phyloP scores from a whole-genome alignment of 2,797 vertebrate species.

The Varecia variegata region DNA sequence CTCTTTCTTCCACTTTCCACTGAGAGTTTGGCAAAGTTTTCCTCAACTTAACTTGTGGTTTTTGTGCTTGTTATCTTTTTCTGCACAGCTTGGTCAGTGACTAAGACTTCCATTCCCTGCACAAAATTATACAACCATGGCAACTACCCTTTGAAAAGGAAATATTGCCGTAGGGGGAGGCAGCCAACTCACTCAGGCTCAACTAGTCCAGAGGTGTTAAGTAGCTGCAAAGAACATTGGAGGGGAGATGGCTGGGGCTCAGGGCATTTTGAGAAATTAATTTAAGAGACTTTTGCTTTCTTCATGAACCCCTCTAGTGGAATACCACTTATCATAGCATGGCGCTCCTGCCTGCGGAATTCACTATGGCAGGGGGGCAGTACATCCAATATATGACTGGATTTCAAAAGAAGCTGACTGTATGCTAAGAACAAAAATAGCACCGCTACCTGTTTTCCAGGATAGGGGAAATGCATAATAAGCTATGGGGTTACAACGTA shows the following conservation, averaged over 20 bases:
- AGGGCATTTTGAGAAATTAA: constrained; percentile 66
- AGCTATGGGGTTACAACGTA: constrained; percentile 1
- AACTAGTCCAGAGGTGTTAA: neutral
- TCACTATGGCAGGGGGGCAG: constrained; percentile 16
- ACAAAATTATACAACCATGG: constrained; percentile 58
- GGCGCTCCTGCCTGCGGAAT: constrained; percentile 37
- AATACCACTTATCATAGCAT: constrained; percentile 47
- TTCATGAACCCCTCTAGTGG: constrained; percentile 39
- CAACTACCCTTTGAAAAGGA: constrained; percentile 62
- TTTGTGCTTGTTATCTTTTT: constrained; percentile 61
- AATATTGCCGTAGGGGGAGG: constrained; percentile 53
- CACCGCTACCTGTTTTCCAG: neutral
- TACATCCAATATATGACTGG: neutral
- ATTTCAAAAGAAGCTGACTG: constrained; percentile 40
- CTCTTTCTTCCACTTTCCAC: constrained; percentile 18
- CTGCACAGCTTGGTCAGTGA: constrained; percentile 63
- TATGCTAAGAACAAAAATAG: constrained; percentile 3
- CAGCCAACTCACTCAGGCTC: constrained; percentile 25
- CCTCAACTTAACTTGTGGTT: neutral
- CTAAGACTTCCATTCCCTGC: constrained; percentile 22
- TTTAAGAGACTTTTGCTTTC: constrained; percentile 67
- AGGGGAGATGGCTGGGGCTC: neutral
- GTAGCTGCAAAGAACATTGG: constrained; percentile 16
- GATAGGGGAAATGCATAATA: neutral
- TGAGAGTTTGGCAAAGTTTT: constrained; percentile 52